Base-by-base conservation (phyloP, 2,797 vertebrate genomes). In the Lepidocolaptes lacrymiger region DNA sequence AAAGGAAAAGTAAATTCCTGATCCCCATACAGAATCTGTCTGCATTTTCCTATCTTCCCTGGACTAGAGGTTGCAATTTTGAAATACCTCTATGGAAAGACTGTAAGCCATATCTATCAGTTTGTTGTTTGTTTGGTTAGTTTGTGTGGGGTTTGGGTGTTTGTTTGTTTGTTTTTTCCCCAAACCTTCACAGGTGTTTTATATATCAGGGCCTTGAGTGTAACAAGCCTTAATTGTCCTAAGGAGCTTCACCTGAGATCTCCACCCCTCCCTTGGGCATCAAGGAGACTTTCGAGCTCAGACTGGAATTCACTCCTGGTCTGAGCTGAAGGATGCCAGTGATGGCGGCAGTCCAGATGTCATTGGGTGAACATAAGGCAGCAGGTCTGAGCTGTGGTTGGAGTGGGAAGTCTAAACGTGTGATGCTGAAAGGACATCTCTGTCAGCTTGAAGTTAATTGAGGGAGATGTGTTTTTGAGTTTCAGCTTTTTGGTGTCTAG, bases 331-430 rank as follows among this genome's bases (percentile, higher is more conserved):
- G 28, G n/a, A 66, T 12, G 37, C 37, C 6, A 6, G 7, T 12
- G 18, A 17, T 0, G 39, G 48, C 10, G 63, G n/a, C 17, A 37
- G 6, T 4, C 7, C 2, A 28, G 28, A 9, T 1, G 12, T 11
- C 3, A 5, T 4, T 4, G 2, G 12, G 5, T 24, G 27, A 21
- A 14, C 22, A 43, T 12, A n/a, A 39, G 5, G 18, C 3, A 51
- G 7, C 1, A 10, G 3, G 0, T 19, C 17, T 74, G 58, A 22
- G 46, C 6, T 43, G 16, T 39, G 26, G 4, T 10, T 10, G 6
- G 12, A 3, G 4, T 49, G 39, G 32, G 44, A 43, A 56, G 13
- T n/a, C 11, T 44, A 8, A 79, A 18, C 5, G 1, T 37, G 14
- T 41, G 46, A 77, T 41, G 28, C 14, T 74, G 26, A 54, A 73